Percentiles rank a stretch among this genome's conserved stretches.
Evolutionary conservation across 2,888 invertebrate genomes (phyloP).

Genomic region (Tinea semifulvella): DNA sequence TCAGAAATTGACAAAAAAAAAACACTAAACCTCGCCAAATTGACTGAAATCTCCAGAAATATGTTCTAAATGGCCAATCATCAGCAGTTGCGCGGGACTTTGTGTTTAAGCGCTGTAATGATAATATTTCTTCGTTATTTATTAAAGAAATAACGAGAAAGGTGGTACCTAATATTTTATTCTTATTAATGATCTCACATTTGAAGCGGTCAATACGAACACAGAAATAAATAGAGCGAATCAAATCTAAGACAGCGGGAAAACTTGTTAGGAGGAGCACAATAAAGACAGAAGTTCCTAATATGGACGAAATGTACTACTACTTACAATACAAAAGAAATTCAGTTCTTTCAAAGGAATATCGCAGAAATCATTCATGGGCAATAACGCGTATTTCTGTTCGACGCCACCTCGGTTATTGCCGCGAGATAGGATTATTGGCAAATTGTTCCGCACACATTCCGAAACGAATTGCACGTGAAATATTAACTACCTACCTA

Average conservation of each 20-base stretch:
- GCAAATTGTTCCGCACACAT: constrained; percentile 62
- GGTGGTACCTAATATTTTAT: no score
- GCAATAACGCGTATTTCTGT: constrained; percentile 54
- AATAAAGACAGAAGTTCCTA: constrained; percentile 13
- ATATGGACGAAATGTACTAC: constrained; percentile 13
- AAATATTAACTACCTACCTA: constrained; percentile 44
- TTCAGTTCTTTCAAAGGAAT: constrained; percentile 26
- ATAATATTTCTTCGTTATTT: no score
- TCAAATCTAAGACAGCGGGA: constrained; percentile 7
- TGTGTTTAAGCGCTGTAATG: no score
- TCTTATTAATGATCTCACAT: constrained; percentile 2
- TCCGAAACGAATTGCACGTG: constrained; percentile 48
- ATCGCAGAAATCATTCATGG: constrained; percentile 49
- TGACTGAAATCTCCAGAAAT: no score
- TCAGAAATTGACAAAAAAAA: no score
- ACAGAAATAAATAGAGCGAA: constrained; percentile 2
- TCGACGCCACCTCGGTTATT: constrained; percentile 55
- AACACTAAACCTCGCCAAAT: no score
- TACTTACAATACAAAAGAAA: constrained; percentile 35
- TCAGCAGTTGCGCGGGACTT: no score
- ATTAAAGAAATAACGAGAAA: no score
- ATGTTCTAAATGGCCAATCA: no score
- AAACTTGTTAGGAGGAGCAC: constrained; percentile 9
- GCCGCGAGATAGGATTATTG: constrained; percentile 59
- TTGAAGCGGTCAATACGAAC: neutral